Percentiles rank a stretch among this genome's conserved stretches.
Evolutionary conservation across 1,140 invertebrate species (phyloP).

Genomic region (Zaprionus ghesquierei): DNA sequence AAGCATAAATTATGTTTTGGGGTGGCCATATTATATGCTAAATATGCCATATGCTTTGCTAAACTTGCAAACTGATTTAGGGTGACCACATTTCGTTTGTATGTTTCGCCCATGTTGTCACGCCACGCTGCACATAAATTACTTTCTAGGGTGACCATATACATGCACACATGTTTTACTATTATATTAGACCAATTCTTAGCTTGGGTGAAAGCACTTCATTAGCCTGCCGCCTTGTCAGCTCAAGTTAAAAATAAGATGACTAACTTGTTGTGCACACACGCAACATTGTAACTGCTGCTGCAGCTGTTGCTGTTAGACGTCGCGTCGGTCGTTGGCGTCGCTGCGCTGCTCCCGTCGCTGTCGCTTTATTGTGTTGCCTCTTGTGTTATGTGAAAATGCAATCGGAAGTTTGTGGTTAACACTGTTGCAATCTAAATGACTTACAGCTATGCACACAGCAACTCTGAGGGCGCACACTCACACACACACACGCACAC

Average conservation of each 20-base stretch:
- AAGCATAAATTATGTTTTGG: too few relatives aligned
- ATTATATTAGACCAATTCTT: too few relatives aligned
- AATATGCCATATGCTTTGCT: too few relatives aligned
- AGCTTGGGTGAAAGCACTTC: too few relatives aligned
- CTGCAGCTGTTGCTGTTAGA: neutral
- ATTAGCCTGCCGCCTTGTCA: neutral
- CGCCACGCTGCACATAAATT: too few relatives aligned
- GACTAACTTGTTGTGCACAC: neutral
- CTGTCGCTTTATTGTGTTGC: neutral
- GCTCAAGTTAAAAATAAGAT: neutral
- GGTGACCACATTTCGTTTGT: too few relatives aligned
- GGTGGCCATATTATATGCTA: too few relatives aligned
- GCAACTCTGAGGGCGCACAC: slow-evolving; percentile 2
- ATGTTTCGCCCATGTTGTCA: too few relatives aligned
- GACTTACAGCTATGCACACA: slow-evolving; percentile 48
- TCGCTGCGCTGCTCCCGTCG: neutral
- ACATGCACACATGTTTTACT: too few relatives aligned
- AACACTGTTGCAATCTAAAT: slow-evolving; percentile 69
- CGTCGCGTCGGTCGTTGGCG: neutral
- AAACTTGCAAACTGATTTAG: too few relatives aligned
- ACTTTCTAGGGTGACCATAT: too few relatives aligned
- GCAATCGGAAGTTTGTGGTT: slow-evolving; percentile 63
- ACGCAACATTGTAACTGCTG: neutral
- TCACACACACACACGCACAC: neutral
- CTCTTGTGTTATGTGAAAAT: slow-evolving; percentile 46